These are phyloP conservation scores for Campoletis sonorensis DNA, from an alignment of 1,140 invertebrate species.

Conservation along the genomic window DNA sequence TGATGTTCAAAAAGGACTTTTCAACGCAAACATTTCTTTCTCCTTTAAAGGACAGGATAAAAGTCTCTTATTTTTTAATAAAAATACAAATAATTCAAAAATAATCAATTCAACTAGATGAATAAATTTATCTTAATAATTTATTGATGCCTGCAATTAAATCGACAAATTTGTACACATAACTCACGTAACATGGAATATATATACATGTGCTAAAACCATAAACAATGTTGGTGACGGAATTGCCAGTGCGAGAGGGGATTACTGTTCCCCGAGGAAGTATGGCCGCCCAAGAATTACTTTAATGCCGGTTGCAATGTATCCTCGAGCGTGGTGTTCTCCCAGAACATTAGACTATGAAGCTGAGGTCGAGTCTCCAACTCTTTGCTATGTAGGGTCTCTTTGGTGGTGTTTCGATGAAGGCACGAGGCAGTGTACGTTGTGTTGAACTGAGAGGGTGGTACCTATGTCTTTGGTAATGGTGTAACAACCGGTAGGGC, in stretches of 20 bases:
- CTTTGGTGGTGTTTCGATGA: conserved; percentile 25
- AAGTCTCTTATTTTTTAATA: no score
- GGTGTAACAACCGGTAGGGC: conserved; percentile 53
- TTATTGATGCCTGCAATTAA: no score
- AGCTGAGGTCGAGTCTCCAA: conserved; percentile 39
- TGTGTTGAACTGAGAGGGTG: conserved; percentile 26
- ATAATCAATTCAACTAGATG: no score
- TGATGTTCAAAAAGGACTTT: no score
- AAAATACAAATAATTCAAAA: no score
- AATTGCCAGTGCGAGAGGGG: not conserved
- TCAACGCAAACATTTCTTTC: no score
- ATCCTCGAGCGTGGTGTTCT: conserved; percentile 44
- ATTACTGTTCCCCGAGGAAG: conserved; percentile 24
- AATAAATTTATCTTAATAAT: no score
- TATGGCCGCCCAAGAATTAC: conserved; percentile 56
- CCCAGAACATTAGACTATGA: conserved; percentile 56
- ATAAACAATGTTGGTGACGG: conserved; percentile 45
- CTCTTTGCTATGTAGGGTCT: conserved; percentile 17
- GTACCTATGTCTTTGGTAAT: conserved; percentile 52
- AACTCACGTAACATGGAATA: not conserved
- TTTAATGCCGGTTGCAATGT: conserved; percentile 60
- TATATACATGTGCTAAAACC: conserved; percentile 29
- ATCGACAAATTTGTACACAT: not conserved
- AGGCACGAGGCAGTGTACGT: not conserved
- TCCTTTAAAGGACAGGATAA: no score